These are phyloP conservation scores for Catocala sponsa DNA, from an alignment of 2,888 invertebrate species.

Conservation along the genomic window DNA sequence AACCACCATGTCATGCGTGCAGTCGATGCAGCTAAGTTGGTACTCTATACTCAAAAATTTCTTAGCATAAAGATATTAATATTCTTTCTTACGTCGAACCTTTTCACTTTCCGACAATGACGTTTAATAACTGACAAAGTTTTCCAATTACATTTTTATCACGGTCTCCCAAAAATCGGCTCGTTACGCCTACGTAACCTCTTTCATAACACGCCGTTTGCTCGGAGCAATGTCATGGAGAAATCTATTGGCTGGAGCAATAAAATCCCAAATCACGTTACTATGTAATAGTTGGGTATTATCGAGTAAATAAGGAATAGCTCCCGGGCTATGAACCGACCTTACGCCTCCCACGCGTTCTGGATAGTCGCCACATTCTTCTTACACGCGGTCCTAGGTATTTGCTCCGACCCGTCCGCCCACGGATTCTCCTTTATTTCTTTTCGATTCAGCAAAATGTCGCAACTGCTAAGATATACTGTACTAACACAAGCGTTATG, in stretches of 20 bases:
- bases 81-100: neutral
- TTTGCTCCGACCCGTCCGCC: conserved; percentile 52
- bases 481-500: conserved; percentile 15
- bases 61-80: neutral
- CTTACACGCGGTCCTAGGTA: conserved; percentile 56
- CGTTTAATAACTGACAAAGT: neutral
- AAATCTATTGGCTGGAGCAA: conserved; percentile 14
- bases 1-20: no score
- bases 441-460: conserved; percentile 40
- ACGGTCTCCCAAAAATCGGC: conserved; percentile 8
- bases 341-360: conserved; percentile 55
- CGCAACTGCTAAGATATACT: conserved; percentile 41
- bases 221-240: conserved; percentile 1
- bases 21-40: no score
- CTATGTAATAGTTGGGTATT: conserved; percentile 34
- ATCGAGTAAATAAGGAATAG: conserved; percentile 51
- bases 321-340: conserved; percentile 50
- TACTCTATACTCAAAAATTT: no score
- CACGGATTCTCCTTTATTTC: conserved; percentile 50
- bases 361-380: conserved; percentile 38
- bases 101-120: conserved; percentile 2
- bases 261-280: conserved; percentile 31
- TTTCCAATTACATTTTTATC: conserved; percentile 2
- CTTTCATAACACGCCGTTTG: conserved; percentile 8
- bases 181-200: conserved; percentile 13